phyloP scores from a whole-genome alignment of 2,113 vertebrate genomes.

The Pungitius pungitius region DNA sequence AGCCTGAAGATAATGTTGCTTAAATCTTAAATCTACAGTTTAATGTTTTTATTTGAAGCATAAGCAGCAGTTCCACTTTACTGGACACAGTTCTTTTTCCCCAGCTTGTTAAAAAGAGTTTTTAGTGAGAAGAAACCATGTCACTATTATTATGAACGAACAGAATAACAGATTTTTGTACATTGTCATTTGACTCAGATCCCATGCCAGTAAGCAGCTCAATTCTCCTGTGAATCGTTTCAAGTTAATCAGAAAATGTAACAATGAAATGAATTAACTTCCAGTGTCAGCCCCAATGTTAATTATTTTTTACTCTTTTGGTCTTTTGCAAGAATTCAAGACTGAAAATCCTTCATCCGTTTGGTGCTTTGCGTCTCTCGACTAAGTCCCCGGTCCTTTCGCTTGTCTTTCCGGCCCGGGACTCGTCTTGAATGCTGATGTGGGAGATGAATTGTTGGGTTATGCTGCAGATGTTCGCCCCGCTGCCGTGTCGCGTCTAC shows the following conservation, averaged over 20 bases:
- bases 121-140: conserved; percentile 5
- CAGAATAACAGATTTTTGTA: not conserved
- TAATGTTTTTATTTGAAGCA: not conserved
- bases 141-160: not conserved
- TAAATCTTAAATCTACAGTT: conserved; percentile 1
- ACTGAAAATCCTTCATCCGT: conserved; percentile 12
- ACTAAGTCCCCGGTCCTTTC: conserved; percentile 69
- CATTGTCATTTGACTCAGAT: not conserved
- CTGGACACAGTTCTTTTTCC: not conserved
- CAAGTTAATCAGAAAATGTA: not conserved
- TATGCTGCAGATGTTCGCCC: conserved; percentile 75
- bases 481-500: conserved; percentile 74
- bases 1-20: conserved; percentile 7
- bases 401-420: conserved; percentile 75
- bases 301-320: not conserved
- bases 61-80: conserved; percentile 6
- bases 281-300: conserved; percentile 4
- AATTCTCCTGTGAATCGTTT: conserved; percentile 11
- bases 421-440: conserved; percentile 79
- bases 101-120: conserved; percentile 4
- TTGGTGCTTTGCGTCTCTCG: conserved; percentile 7
- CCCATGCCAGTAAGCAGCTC: not conserved
- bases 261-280: conserved; percentile 16
- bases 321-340: not conserved
- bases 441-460: conserved; percentile 74